Conservation (phyloP, 2,888 invertebrate species). For the Alsophila aescularia region DNA sequence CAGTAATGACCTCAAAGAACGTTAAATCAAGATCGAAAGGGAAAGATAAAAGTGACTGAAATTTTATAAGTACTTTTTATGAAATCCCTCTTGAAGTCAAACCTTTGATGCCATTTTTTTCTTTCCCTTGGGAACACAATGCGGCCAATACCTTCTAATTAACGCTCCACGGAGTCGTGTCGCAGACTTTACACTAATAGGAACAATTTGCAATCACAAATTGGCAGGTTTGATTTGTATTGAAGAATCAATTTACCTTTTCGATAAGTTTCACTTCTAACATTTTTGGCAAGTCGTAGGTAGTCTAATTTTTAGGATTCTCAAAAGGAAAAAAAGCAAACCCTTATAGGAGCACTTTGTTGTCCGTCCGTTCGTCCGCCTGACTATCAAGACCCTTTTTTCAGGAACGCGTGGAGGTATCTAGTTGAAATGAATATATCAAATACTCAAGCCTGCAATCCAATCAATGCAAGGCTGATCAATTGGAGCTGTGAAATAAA, state of each 20-base stretch:
- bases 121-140: conserved; percentile 46
- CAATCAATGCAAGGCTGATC: no score
- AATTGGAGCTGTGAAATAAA: no score
- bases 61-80: conserved; percentile 70
- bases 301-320: no score
- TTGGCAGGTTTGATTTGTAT: conserved; percentile 23
- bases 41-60: conserved; percentile 77
- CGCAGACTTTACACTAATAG: conserved; percentile 37
- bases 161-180: conserved; percentile 43
- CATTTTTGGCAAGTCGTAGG: no score
- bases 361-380: no score
- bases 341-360: no score
- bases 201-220: conserved; percentile 23
- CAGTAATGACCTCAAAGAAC: conserved; percentile 81
- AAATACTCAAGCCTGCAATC: no score
- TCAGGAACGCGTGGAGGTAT: no score
- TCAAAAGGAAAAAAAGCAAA: no score
- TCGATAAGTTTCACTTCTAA: no score
- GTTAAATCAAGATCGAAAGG: conserved; percentile 81
- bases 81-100: conserved; percentile 67
- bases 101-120: conserved; percentile 61
- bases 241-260: not conserved
- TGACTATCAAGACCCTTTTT: no score
- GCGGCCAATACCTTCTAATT: conserved; percentile 50
- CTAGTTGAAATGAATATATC: no score